Evolutionary conservation across 2,113 vertebrate species (phyloP).

Genomic region (Pollachius pollachius): DNA sequence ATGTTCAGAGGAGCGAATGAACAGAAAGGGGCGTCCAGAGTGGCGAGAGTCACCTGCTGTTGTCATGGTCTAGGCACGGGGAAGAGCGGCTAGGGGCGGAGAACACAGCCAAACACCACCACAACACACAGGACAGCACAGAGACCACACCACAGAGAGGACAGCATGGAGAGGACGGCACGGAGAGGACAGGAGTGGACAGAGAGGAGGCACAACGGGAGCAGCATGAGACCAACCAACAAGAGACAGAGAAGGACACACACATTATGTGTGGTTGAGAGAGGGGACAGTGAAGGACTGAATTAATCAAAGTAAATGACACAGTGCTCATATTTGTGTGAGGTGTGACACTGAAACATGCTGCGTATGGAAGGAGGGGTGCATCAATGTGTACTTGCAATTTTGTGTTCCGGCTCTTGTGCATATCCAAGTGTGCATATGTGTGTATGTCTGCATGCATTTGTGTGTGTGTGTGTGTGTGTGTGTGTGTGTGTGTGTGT

Average conservation of each 20-base stretch:
- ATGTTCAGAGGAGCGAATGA: not conserved
- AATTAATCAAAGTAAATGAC: constrained; percentile 20
- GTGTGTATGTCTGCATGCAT: not conserved
- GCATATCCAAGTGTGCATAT: no score
- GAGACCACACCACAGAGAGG: constrained; percentile 33
- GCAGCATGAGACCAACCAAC: constrained; percentile 20
- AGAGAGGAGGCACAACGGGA: constrained; percentile 30
- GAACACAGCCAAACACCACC: constrained; percentile 79
- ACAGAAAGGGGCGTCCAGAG: constrained; percentile 28
- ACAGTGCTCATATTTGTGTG: constrained; percentile 3
- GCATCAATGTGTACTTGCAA: no score
- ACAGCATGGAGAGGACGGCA: constrained; percentile 16
- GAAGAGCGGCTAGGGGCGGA: constrained; percentile 88
- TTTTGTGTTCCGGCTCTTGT: no score
- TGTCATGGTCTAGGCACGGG: constrained; percentile 97
- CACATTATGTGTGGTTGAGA: not conserved
- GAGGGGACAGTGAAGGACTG: constrained; percentile 24
- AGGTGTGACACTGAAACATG: constrained; percentile 3
- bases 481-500: not conserved
- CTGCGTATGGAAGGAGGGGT: not conserved
- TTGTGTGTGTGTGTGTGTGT: not conserved
- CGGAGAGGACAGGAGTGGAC: constrained; percentile 23
- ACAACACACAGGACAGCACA: constrained; percentile 47
- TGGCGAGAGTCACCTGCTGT: constrained; percentile 93
- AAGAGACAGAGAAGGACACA: constrained; percentile 11